Base-by-base conservation (phyloP, 1,140 invertebrate species). In the Euura saliciscinereae region DNA sequence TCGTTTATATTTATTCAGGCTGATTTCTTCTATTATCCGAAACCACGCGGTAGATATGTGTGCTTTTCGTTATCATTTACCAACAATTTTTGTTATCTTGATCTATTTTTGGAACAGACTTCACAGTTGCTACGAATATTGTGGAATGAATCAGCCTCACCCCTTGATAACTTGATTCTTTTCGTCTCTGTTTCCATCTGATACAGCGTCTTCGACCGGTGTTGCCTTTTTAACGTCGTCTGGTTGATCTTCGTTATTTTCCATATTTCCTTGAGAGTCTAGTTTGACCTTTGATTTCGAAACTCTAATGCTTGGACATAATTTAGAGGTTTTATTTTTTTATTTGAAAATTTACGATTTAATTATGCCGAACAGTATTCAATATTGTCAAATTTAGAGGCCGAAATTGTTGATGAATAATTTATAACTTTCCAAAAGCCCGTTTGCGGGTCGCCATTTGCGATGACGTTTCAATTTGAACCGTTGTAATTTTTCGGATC, bases 201-300 rank as follows among this genome's bases (percentile, higher is more conserved):
- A 72, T 10, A 86, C 75, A 76, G 82, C 83, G 5, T 69, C 72
- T 46, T 79, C 76, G 1, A 85, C 78, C 2, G 83, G 79, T 11
- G 71, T 75, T 44, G 80, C 82, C 6, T 75, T 72, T 69, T 65
- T 66, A 51, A 80, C 78, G 72, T 84, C 81, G 2, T 74, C 70
- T 13, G 78, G 78, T 69, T 82, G 78, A 65, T 82, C 80, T 46
- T 85, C 80, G 43, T 75, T 78, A 6, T 77, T 65, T 3, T 80
- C 72, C 82, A 86, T 84, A 71, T 28, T 28, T 28, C 28, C 1
- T 0, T 28, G 28, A 28, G 28, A 28, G 28, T 28, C 28, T 28
- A 28, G 28, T 28, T 28, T 28, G 28, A 28, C 28, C 28, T 28
- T 28, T 1, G 1, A 28, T 28, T 28, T 1, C 28, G 28, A 28